Evolutionary conservation across 2,888 invertebrate genomes (phyloP), one percentile per base, ranked within the genome.

Genomic region (Dusona sp.): DNA sequence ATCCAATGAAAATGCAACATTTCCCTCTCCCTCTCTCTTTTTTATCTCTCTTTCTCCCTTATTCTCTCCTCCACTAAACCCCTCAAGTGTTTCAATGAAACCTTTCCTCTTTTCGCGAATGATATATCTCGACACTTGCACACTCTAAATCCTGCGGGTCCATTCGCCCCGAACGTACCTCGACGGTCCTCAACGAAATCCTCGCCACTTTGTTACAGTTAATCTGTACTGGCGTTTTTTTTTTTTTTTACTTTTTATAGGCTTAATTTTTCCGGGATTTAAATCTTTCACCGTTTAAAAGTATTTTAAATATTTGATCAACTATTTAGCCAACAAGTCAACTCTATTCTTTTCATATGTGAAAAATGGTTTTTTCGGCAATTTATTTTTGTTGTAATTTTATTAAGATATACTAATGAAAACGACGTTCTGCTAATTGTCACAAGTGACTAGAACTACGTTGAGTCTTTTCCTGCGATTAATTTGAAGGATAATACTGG

Each of bases 161-260:
- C 70, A 72, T 77, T 77, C 51, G 57, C 57, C 38, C 25, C 68
- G 29, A 51, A 67, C 67, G 45, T 38, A 25, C 33, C 57, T 45
- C 42, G 68, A 48, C 25, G 38, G 19, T 80, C 54, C 48, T 80
- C 48, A 68, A 74, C 68, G 74, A 78, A 51, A 79, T 74, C 79
- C 51, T 84, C 42, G 65, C 70, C 64, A 83, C 85, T 85, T 83
- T 79, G 79, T 77, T 61, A 48, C 45, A 72, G 19, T 67, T 75
- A 11, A 65, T 48, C 51, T 8, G n/a, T 11, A 2, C 42, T 42
- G 22, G 1, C n/a, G 9, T n/a, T n/a, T n/a, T 19, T 29, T 45
- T 29, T 7, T 6, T 4, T 75, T 45, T 7, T 29, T 22, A 25
- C 51, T 36, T 51, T 11, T 48, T 16, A 7, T 2, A 48, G 22